Conservation (phyloP, 2,113 vertebrate genomes). For the Serilophus lunatus region DNA sequence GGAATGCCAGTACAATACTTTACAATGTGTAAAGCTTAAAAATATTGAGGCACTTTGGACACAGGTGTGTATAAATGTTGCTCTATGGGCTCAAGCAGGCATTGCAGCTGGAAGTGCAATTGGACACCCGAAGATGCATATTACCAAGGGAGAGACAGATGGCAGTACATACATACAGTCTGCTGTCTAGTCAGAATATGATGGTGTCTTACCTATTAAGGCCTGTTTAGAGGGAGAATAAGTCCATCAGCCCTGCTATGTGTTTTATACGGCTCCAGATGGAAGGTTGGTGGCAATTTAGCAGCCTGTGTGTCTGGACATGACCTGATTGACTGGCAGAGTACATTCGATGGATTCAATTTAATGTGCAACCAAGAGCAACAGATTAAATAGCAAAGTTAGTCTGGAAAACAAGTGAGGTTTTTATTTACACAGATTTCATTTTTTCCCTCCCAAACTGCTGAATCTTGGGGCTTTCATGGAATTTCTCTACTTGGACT, state of each 20-base stretch:
- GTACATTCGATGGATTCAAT: background rate
- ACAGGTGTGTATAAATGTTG: background rate
- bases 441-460: rapidly evolving
- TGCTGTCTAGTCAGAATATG: background rate
- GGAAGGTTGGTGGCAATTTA: background rate
- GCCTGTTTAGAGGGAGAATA: background rate
- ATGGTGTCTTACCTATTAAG: background rate
- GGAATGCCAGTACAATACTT: background rate
- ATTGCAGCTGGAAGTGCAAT: background rate
- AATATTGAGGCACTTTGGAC: background rate
- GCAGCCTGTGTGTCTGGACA: background rate
- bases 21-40: background rate
- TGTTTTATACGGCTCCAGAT: background rate
- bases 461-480: background rate
- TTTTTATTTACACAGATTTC: background rate
- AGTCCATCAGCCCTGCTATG: background rate
- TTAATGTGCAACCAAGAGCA: background rate
- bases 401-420: background rate
- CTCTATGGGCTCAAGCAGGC: background rate
- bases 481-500: background rate
- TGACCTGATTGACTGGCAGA: background rate
- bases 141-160: background rate
- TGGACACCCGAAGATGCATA: background rate
- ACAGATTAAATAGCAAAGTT: background rate
- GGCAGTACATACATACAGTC: background rate